Conservation (phyloP, 2,888 invertebrate genomes). For the Lamellibrachia columna region DNA sequence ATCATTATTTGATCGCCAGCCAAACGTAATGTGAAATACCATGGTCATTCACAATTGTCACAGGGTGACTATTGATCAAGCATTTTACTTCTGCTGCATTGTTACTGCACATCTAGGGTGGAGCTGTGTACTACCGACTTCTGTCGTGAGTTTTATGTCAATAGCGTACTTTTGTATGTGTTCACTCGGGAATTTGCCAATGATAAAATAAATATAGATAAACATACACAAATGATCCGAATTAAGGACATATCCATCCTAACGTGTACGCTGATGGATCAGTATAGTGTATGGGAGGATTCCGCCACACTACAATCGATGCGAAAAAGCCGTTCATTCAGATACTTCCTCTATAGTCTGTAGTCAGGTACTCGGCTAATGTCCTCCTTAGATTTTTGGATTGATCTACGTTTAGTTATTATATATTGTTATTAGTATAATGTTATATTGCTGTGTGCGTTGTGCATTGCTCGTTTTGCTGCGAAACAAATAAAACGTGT, state of each 20-base stretch:
- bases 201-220: background rate
- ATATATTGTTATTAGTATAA: background rate
- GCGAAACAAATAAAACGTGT: background rate
- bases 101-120: background rate
- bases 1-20: background rate
- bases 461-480: background rate
- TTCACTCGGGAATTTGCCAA: background rate
- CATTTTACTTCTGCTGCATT: background rate
- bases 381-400: background rate
- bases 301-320: background rate
- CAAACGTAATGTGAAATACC: background rate
- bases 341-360: too few relatives aligned
- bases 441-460: background rate
- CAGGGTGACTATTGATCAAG: background rate
- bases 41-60: background rate
- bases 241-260: background rate
- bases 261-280: background rate
- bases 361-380: too few relatives aligned
- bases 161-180: background rate
- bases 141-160: background rate
- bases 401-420: background rate
- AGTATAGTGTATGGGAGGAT: background rate
- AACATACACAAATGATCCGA: background rate
- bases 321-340: background rate
- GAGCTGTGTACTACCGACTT: background rate